Conservation (phyloP, 2,888 invertebrate genomes). For the Perithous albicinctus region DNA sequence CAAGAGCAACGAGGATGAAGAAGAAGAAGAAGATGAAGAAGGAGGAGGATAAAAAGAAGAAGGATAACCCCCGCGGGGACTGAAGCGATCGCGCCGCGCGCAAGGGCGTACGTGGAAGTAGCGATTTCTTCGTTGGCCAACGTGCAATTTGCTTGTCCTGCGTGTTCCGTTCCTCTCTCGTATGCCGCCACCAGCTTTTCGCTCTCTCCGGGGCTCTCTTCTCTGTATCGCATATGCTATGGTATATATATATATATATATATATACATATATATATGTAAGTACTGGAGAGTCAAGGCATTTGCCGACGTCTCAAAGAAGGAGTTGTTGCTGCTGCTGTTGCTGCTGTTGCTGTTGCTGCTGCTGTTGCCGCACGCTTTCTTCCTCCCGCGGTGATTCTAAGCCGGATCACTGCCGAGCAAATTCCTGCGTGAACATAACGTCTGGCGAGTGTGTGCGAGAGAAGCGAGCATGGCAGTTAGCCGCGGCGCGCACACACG, state of each 20-base stretch:
- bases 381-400: constrained; percentile 50
- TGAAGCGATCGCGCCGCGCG: constrained; percentile 33
- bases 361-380: constrained; percentile 37
- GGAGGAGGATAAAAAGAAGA: constrained; percentile 25
- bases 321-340: constrained; percentile 8
- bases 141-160: constrained; percentile 67
- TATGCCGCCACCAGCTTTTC: constrained; percentile 49
- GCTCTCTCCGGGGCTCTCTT: constrained; percentile 13
- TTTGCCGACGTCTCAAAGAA: constrained; percentile 45
- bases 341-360: background rate
- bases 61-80: constrained; percentile 42
- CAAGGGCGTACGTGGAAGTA: constrained; percentile 67
- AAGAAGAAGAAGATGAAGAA: constrained; percentile 3
- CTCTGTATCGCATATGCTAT: background rate
- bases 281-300: constrained; percentile 8
- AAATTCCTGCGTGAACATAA: constrained; percentile 42
- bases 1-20: background rate
- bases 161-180: constrained; percentile 55
- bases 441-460: constrained; percentile 6
- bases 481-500: constrained; percentile 15
- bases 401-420: constrained; percentile 34
- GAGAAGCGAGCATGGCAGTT: constrained; percentile 16
- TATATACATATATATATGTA: too few species aligned
- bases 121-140: constrained; percentile 64
- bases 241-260: constrained; percentile 23